Conservation (phyloP, 2,113 vertebrate genomes). For the Tragulus kanchil region DNA sequence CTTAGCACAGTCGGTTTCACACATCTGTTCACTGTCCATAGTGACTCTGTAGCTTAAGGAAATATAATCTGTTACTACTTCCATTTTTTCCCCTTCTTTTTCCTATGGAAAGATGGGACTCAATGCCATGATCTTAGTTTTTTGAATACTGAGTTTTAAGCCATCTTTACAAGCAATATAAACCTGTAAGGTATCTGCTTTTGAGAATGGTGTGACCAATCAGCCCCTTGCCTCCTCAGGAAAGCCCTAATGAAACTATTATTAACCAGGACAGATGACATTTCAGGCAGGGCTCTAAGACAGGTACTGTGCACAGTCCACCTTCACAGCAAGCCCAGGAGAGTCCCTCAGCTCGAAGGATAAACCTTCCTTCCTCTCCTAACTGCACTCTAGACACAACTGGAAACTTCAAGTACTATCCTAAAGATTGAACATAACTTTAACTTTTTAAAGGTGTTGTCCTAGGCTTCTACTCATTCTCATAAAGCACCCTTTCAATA, state of each 20-base stretch:
- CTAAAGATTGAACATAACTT: not conserved
- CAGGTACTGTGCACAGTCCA: not conserved
- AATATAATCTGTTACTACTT: not conserved
- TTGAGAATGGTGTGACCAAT: not conserved
- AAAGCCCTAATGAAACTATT: not conserved
- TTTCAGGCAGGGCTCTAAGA: not conserved
- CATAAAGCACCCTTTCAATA: not conserved
- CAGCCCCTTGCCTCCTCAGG: not conserved
- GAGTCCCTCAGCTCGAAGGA: not conserved
- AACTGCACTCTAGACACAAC: not conserved
- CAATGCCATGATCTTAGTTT: not conserved
- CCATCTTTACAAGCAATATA: not conserved
- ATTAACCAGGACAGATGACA: not conserved
- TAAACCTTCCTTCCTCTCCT: not conserved
- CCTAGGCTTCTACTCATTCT: not conserved
- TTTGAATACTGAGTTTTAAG: not conserved
- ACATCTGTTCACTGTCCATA: not conserved
- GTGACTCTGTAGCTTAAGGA: not conserved
- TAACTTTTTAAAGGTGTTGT: not conserved
- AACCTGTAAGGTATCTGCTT: not conserved
- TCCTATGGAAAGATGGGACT: not conserved
- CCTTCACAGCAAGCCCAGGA: not conserved
- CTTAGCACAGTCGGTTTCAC: not conserved
- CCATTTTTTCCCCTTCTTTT: not conserved
- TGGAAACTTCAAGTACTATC: not conserved